These are phyloP conservation scores for Pelvicachromis taeniatus DNA, from an alignment of 2,113 vertebrate species.

Conservation along the genomic window DNA sequence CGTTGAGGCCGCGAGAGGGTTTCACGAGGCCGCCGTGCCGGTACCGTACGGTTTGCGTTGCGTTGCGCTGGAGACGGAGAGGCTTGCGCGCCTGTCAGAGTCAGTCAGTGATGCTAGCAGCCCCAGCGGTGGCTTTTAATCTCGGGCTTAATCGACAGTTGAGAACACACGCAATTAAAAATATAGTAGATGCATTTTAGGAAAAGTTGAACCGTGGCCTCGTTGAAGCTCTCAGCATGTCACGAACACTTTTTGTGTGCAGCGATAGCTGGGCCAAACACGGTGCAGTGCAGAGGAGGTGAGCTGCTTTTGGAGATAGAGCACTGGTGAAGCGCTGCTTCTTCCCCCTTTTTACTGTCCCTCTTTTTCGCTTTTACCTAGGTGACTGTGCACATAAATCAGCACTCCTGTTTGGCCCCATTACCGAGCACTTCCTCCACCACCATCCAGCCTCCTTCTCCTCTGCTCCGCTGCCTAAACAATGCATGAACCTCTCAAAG, in stretches of 20 bases:
- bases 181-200: conserved; percentile 5
- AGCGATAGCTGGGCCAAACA: neutral
- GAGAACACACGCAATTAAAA: conserved; percentile 37
- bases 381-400: conserved; percentile 58
- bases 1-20: neutral
- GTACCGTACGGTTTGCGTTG: neutral
- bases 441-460: conserved; percentile 31
- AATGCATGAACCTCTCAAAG: conserved; percentile 73
- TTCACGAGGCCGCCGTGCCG: neutral
- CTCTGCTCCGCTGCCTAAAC: conserved; percentile 54
- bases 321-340: neutral
- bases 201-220: neutral
- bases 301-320: conserved; percentile 25
- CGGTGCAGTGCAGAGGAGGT: neutral
- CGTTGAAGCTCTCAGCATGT: neutral
- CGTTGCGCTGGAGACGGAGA: conserved; percentile 3
- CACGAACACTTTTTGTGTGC: neutral
- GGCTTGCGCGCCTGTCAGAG: neutral
- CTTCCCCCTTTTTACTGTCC: neutral
- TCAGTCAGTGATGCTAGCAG: neutral
- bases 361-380: neutral
- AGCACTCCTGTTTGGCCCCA: conserved; percentile 53
- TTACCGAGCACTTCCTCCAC: conserved; percentile 50
- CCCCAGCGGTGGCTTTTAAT: neutral
- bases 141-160: neutral